Evolutionary conservation across 2,888 invertebrate genomes (phyloP).

Genomic region (Tanypteryx hageni): DNA sequence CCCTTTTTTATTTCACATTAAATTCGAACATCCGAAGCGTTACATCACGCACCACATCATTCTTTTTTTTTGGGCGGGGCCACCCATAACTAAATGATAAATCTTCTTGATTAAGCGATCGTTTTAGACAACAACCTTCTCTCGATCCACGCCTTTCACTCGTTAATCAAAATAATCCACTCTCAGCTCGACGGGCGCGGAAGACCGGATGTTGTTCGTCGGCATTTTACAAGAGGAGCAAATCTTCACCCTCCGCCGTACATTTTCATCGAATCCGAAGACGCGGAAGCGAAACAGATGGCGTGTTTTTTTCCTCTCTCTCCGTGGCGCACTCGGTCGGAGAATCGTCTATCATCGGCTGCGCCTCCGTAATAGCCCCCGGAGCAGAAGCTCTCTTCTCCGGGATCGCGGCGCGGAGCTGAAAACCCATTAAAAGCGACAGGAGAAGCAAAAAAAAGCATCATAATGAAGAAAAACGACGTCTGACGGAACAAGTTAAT

Average conservation of each 20-base stretch:
- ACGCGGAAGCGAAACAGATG: not conserved
- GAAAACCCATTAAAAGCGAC: constrained; percentile 7
- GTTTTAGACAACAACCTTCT: not conserved
- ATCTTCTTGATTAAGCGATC: no score
- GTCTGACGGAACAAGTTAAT: constrained; percentile 17
- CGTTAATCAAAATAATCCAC: not conserved
- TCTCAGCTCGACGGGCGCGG: not conserved
- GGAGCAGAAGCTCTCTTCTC: not conserved
- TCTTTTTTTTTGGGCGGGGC: no score
- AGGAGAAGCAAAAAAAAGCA: not conserved
- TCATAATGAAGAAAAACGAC: constrained; percentile 52
- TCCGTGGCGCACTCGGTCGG: not conserved
- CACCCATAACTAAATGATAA: no score
- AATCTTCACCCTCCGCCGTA: not conserved
- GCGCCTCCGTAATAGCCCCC: not conserved
- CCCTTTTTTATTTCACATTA: no score
- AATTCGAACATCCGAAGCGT: no score
- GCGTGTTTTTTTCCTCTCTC: not conserved
- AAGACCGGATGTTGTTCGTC: not conserved
- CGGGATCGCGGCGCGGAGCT: not conserved
- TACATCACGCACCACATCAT: no score
- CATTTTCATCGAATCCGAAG: not conserved
- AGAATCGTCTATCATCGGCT: constrained; percentile 27
- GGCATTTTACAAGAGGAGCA: not conserved
- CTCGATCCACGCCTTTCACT: not conserved